These are phyloP conservation scores for Brachyistius frenatus DNA, from an alignment of 2,113 vertebrate species.

Conservation along the genomic window DNA sequence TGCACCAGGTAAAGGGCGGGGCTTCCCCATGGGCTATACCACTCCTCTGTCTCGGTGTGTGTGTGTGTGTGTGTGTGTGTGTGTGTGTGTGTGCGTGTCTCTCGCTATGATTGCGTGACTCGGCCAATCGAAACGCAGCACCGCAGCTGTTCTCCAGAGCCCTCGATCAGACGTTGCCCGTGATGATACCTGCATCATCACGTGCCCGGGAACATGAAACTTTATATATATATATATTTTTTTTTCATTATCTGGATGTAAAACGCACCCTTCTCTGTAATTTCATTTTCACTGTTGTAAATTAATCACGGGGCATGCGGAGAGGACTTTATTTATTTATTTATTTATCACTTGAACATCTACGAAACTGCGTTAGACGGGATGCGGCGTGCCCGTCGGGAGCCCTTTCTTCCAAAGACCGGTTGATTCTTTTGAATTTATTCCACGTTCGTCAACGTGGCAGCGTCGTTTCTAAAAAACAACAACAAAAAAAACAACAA, in stretches of 20 bases:
- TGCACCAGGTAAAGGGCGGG: too few relatives aligned
- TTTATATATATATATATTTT: not conserved
- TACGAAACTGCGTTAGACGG: slow-evolving; percentile 75
- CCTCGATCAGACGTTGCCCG: too few relatives aligned
- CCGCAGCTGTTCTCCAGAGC: too few relatives aligned
- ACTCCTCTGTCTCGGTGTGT: too few relatives aligned
- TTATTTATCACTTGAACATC: slow-evolving; percentile 68
- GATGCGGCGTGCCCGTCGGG: slow-evolving; percentile 61
- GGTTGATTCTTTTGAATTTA: slow-evolving; percentile 54
- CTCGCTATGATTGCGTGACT: too few relatives aligned
- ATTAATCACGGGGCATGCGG: slow-evolving; percentile 67
- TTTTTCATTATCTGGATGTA: slow-evolving; percentile 23
- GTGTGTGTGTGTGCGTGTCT: too few relatives aligned
- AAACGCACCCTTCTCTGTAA: slow-evolving; percentile 54
- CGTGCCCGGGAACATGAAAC: not conserved
- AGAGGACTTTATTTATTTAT: slow-evolving; percentile 70
- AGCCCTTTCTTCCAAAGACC: slow-evolving; percentile 32
- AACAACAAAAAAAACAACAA: too few relatives aligned
- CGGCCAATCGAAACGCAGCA: too few relatives aligned
- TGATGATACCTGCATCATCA: too few relatives aligned
- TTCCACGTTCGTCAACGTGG: slow-evolving; percentile 54
- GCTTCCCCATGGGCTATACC: too few relatives aligned
- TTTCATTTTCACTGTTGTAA: slow-evolving; percentile 73
- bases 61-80: too few relatives aligned
- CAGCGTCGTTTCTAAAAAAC: not conserved